Percentiles rank a stretch among this genome's conserved stretches.
These are phyloP conservation scores for Leptoclinus maculatus DNA, from an alignment of 2,797 vertebrate species.

Conservation along the genomic window DNA sequence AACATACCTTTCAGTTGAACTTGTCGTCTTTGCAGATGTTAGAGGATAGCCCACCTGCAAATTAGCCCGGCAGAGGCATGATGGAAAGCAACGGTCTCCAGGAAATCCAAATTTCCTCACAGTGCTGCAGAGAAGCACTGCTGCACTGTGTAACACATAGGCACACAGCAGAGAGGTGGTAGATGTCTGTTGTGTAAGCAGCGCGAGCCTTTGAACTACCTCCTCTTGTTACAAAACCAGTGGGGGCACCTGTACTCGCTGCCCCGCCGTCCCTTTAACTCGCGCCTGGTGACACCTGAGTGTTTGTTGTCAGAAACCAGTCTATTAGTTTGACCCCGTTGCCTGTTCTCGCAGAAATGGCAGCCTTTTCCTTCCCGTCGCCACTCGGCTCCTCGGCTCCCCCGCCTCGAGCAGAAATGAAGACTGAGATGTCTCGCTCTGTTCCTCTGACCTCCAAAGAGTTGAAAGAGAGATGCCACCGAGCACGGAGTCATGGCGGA, in stretches of 20 bases:
- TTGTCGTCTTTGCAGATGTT: slow-evolving; percentile 22
- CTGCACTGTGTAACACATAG: slow-evolving; percentile 23
- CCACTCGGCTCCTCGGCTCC: slow-evolving; percentile 27
- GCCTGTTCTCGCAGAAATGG: slow-evolving; percentile 63
- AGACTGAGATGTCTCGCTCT: slow-evolving; percentile 66
- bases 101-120: slow-evolving; percentile 13
- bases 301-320: slow-evolving; percentile 69
- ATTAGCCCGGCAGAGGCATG: slow-evolving; percentile 7
- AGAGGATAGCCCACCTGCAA: slow-evolving; percentile 24
- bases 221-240: slow-evolving; percentile 67
- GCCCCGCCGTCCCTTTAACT: slow-evolving; percentile 66
- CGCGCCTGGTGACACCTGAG: slow-evolving; percentile 58
- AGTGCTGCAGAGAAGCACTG: slow-evolving; percentile 3
- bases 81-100: slow-evolving; percentile 15
- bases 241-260: slow-evolving; percentile 52
- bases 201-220: slow-evolving; percentile 67
- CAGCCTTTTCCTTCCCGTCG: slow-evolving; percentile 46
- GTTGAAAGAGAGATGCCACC: slow-evolving; percentile 69
- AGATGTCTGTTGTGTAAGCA: slow-evolving; percentile 72
- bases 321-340: slow-evolving; percentile 73
- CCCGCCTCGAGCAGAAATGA: slow-evolving; percentile 65
- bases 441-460: slow-evolving; percentile 75
- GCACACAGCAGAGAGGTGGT: slow-evolving; percentile 55
- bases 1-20: slow-evolving; percentile 27
- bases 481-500: slow-evolving; percentile 47